A percentile compares a stretch with the other conserved stretches of the same genome.
Conservation (phyloP, 1,140 invertebrate species). For the Drosophila malerkotliana region DNA sequence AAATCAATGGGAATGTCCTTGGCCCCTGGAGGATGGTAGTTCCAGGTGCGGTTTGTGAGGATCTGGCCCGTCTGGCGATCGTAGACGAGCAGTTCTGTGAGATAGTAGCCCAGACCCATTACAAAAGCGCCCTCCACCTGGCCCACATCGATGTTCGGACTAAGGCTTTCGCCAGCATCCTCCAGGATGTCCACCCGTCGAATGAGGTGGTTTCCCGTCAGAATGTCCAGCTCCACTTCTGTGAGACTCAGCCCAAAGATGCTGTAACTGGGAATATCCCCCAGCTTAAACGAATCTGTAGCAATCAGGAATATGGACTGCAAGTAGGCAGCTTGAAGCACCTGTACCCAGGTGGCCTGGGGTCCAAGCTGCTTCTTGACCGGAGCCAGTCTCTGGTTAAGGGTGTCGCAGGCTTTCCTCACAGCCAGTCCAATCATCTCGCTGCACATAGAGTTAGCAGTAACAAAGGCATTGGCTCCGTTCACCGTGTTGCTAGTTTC, state of each 20-base stretch:
- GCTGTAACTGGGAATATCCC: constrained; percentile 83
- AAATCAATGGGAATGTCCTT: constrained; percentile 94
- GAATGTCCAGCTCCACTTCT: constrained; percentile 89
- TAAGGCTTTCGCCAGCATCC: constrained; percentile 89
- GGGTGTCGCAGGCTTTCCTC: constrained; percentile 87
- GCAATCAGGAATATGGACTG: constrained; percentile 87
- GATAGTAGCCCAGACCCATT: constrained; percentile 93
- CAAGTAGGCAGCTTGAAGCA: constrained; percentile 86
- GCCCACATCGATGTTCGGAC: constrained; percentile 90
- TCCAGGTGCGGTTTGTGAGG: constrained; percentile 91
- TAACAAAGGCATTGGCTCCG: constrained; percentile 87
- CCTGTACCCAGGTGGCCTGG: constrained; percentile 87
- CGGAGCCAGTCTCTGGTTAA: constrained; percentile 87
- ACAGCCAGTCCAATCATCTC: constrained; percentile 88
- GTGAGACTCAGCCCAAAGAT: constrained; percentile 86
- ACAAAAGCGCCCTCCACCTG: constrained; percentile 91
- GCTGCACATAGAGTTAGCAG: constrained; percentile 89
- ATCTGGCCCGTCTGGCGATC: constrained; percentile 87
- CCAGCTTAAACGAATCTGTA: constrained; percentile 84
- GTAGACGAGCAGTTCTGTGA: constrained; percentile 88
- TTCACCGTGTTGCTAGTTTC: constrained; percentile 88
- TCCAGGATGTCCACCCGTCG: constrained; percentile 89
- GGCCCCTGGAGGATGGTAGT: constrained; percentile 91
- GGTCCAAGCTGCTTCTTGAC: constrained; percentile 85
- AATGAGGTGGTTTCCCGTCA: constrained; percentile 88